These are phyloP conservation scores for Metallyticus violacea DNA, from an alignment of 2,888 invertebrate species.

Conservation along the genomic window DNA sequence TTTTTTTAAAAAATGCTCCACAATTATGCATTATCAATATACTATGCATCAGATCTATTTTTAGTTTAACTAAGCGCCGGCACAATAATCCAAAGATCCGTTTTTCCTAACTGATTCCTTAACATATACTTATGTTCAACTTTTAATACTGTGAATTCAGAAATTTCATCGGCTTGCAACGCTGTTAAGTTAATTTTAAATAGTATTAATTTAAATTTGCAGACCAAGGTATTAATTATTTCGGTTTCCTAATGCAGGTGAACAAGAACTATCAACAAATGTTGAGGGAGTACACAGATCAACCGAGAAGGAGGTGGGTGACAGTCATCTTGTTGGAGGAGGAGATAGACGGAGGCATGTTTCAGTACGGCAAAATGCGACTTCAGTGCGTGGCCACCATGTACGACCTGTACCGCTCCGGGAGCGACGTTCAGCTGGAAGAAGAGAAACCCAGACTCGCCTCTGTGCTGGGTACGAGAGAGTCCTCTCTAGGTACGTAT, in stretches of 20 bases:
- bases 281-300: constrained; percentile 32
- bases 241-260: constrained; percentile 41
- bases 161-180: no score
- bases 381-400: constrained; percentile 65
- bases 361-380: constrained; percentile 61
- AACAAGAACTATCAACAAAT: constrained; percentile 41
- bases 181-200: no score
- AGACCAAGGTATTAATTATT: no score
- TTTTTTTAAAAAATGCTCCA: no score
- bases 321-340: constrained; percentile 58
- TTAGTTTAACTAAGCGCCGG: no score
- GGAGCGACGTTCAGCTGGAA: constrained; percentile 62
- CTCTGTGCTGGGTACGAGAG: constrained; percentile 68
- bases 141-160: no score
- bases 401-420: constrained; percentile 64
- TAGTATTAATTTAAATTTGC: no score
- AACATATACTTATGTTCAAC: no score
- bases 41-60: no score
- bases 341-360: constrained; percentile 61
- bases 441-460: constrained; percentile 74
- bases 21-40: no score
- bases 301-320: constrained; percentile 33
- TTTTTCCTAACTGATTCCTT: no score
- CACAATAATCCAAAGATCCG: no score
- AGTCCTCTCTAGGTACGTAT: constrained; percentile 55